Evolutionary conservation across 2,113 vertebrate species (phyloP).

Genomic region (Struthidea cinerea): DNA sequence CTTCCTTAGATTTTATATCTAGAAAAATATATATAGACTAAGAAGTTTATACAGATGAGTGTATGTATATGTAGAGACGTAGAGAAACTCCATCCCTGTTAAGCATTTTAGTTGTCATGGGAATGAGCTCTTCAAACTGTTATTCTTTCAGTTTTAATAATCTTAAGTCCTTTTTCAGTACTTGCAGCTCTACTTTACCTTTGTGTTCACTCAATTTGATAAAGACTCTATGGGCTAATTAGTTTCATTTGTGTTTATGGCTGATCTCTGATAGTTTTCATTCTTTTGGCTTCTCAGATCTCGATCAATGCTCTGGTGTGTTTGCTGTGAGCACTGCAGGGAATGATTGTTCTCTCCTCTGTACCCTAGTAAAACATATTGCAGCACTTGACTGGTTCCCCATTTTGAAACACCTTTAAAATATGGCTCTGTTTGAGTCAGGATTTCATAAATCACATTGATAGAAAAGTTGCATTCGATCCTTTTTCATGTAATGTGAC

Average conservation of each 20-base stretch:
- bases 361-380: background rate
- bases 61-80: fast-evolving
- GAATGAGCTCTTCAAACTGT: background rate
- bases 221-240: background rate
- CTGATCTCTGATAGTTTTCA: background rate
- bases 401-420: background rate
- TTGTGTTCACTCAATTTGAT: background rate
- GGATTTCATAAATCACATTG: background rate
- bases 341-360: background rate
- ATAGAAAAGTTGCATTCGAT: background rate
- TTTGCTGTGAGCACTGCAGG: background rate
- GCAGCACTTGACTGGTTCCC: background rate
- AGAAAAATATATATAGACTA: background rate
- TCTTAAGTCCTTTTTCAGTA: background rate
- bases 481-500: background rate
- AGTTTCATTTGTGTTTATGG: constrained; percentile 24
- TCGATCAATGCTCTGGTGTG: background rate
- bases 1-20: background rate
- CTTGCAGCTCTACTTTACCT: background rate
- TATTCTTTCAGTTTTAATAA: constrained; percentile 10
- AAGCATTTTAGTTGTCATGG: background rate
- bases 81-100: background rate
- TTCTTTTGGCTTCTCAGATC: constrained; percentile 10
- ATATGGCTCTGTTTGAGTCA: background rate
- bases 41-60: background rate